A percentile compares a stretch with the other conserved stretches of the same genome.
Evolutionary conservation across 2,113 vertebrate genomes (phyloP).

Genomic region (Mustela nigripes): DNA sequence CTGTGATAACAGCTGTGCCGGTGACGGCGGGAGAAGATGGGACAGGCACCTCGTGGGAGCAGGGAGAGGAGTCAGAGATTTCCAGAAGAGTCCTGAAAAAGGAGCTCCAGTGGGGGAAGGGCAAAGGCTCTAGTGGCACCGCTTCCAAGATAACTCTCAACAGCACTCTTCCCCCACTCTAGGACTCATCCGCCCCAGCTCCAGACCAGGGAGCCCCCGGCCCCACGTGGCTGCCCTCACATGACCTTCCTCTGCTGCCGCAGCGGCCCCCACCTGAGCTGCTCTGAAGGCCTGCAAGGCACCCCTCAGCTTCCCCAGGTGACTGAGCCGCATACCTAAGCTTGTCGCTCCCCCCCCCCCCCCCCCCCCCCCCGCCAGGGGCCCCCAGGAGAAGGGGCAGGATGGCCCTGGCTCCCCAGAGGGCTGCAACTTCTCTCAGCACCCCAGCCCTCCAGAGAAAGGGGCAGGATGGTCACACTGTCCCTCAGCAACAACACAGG

Average conservation of each 20-base stretch:
- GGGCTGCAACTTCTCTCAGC: neutral
- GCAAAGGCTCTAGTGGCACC: neutral
- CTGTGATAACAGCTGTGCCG: neutral
- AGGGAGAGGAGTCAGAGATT: neutral
- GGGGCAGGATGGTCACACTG: neutral
- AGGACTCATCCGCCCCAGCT: neutral
- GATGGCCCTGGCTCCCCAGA: neutral
- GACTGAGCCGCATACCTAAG: neutral
- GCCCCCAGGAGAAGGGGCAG: neutral
- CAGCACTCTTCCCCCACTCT: neutral
- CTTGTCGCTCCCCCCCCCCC: neutral
- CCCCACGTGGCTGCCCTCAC: neutral
- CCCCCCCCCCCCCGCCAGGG: fast-evolving
- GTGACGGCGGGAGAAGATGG: neutral
- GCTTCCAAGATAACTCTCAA: neutral
- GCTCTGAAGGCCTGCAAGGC: neutral
- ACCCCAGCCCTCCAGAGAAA: neutral
- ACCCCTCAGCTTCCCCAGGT: neutral
- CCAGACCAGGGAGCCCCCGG: neutral
- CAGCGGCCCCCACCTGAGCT: neutral
- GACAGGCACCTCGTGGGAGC: neutral
- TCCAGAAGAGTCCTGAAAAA: neutral
- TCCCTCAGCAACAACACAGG: neutral
- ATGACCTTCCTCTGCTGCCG: neutral
- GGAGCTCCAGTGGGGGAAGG: neutral